phyloP scores from a whole-genome alignment of 1,140 invertebrate species.

The Drosophila melanogaster region Release_6_plus_ISO1_MT NC_004354.4:5022001-5022500 shows the following conservation, averaged over 20 bases:
- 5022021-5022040: conserved; percentile 1
- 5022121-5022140: not conserved
- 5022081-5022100: not conserved
- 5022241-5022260: conserved; percentile 71
- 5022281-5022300: conserved; percentile 21
- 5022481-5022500: conserved; percentile 19
- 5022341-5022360: conserved; percentile 68
- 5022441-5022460: conserved; percentile 37
- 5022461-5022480: conserved; percentile 55
- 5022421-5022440: conserved; percentile 81
- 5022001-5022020: conserved; percentile 4
- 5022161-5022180: too few species aligned
- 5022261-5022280: conserved; percentile 72
- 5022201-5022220: conserved; percentile 26
- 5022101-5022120: not conserved
- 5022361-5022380: conserved; percentile 26
- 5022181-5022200: not conserved
- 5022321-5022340: conserved; percentile 43
- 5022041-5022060: too few species aligned
- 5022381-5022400: conserved; percentile 39
- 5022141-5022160: too few species aligned
- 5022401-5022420: conserved; percentile 72
- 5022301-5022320: conserved; percentile 66
- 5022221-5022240: conserved; percentile 70
- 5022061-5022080: not conserved